Evolutionary conservation across 1,140 invertebrate species (phyloP), one percentile per base, ranked within the genome.

Genomic region (Oreohelix idahoensis): DNA sequence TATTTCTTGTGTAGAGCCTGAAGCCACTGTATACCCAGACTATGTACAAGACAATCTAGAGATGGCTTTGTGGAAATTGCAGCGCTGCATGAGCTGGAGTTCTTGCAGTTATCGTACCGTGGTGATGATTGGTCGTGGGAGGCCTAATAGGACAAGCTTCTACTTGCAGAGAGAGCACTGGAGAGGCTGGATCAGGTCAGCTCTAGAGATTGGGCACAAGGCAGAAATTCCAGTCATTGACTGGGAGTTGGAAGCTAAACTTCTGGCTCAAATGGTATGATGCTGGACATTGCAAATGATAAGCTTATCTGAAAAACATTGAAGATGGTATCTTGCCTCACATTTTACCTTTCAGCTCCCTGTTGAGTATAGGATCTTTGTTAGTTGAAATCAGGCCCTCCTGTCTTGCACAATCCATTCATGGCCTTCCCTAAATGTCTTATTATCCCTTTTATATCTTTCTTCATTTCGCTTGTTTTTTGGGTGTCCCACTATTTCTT

Each of bases 11-110:
- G 1, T 29, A 82, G 80, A 82, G 35, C 71, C 80, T 15, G 80
- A 82, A n/a, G 42, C 80, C 11, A 75, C 71, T 2, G 42, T 82
- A 23, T 82, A 82, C 38, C 80, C 80, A n/a, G 80, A 82, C 80
- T 82, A 82, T 70, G 80, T 82, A 1, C 80, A 82, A 75, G 80
- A 82, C 80, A 82, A 82, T 51, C 71, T 82, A 36, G 80, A 82
- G 49, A 82, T 82, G 80, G 80, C 80, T 15, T 36, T 82, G 49
- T 82, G 80, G 80, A 82, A 82, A 36, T n/a, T 82, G 29, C 80
- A 82, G 80, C 58, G 80, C 10, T 82, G 80, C 71, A 82, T 82
- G 80, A 53, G 29, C 35, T 82, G 80, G 80, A 70, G 58, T 29
- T 75, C 80, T n/a, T 82, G 80, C 71, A 82, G 80, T 36, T 82